Base-by-base conservation (phyloP, 2,113 vertebrate species). In the Rhipidura dahli region DNA sequence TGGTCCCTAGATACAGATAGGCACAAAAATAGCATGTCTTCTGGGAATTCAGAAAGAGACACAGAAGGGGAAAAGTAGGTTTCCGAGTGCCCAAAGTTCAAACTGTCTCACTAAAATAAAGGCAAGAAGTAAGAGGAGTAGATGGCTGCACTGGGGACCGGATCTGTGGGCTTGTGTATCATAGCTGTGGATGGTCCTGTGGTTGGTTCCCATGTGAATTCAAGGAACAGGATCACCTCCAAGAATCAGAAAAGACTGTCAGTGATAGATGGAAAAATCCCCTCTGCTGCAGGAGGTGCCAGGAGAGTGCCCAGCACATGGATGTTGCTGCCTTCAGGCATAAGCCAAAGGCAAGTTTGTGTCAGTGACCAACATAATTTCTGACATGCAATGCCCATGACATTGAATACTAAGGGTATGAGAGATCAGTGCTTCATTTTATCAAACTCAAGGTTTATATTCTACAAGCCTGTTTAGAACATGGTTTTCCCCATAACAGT, bases 351-450 rank as follows among this genome's bases (percentile, higher is more conserved):
- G 87, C 54, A 93, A 81, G 87, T 87, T 65, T 66, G 39, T 56
- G 88, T 23, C 72, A 39, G 61, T 75, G 83, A 75, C 60, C 57
- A 91, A 64, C 83, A 66, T 27, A 82, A 40, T 23, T 85, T 91
- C 77, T 94, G 69, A 86, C 61, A 17, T 33, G 35, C 65, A 44
- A 6, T 33, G 39, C 45, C 87, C 68, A 40, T 87, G 89, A 95
- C 94, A 90, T 13, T 51, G 90, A 83, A n/a, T 65, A 95, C 95
- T 95, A 96, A 90, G 73, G n/a, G 42, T 81, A 87, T 49, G 54
- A 86, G 73, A 94, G 84, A 94, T 93, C 93, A 93, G 59, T 90
- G 92, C 66, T 86, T 82, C 56, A 26, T 94, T 83, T 92, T 76
- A 90, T 87, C 15, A 61, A 79, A 64, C 61, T 96, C 94, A 94